A percentile compares a stretch with the other conserved stretches of the same genome.
phyloP scores from a whole-genome alignment of 2,113 vertebrate species.

The Hypocryptadius cinnamomeus region DNA sequence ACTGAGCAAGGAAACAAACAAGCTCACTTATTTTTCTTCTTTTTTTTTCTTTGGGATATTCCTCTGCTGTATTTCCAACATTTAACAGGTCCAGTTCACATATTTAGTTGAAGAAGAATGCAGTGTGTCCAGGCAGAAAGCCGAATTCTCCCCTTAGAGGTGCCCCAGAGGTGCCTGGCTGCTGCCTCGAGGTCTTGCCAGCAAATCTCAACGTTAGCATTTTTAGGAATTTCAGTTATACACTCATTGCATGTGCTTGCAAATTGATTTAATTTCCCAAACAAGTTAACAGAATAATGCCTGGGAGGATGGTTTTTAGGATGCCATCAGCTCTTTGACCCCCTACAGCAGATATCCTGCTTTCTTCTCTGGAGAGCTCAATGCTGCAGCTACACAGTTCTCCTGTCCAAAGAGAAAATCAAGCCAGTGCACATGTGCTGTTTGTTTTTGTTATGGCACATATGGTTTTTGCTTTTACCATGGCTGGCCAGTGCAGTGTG shows the following conservation, averaged over 20 bases:
- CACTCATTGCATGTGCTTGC: background rate
- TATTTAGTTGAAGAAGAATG: background rate
- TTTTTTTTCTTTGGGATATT: background rate
- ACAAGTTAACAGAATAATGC: background rate
- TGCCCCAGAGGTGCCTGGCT: background rate
- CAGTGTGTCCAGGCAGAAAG: fast-evolving
- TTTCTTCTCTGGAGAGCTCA: background rate
- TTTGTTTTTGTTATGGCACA: background rate
- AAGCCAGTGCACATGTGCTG: background rate
- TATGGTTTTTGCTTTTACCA: background rate
- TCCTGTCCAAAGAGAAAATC: background rate
- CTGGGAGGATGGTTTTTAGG: background rate
- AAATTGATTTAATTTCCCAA: background rate
- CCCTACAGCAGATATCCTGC: background rate
- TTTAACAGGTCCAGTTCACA: background rate
- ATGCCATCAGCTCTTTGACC: background rate
- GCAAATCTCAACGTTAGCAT: background rate
- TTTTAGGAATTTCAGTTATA: background rate
- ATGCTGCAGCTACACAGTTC: background rate
- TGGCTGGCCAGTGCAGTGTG: fast-evolving
- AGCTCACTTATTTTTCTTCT: background rate
- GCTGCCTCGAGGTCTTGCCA: background rate
- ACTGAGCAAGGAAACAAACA: background rate
- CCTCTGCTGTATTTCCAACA: background rate
- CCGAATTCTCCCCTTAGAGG: background rate